A percentile compares a stretch with the other conserved stretches of the same genome.
Evolutionary conservation across 2,113 vertebrate genomes (phyloP).

Genomic region (Melanerpes formicivorus): DNA sequence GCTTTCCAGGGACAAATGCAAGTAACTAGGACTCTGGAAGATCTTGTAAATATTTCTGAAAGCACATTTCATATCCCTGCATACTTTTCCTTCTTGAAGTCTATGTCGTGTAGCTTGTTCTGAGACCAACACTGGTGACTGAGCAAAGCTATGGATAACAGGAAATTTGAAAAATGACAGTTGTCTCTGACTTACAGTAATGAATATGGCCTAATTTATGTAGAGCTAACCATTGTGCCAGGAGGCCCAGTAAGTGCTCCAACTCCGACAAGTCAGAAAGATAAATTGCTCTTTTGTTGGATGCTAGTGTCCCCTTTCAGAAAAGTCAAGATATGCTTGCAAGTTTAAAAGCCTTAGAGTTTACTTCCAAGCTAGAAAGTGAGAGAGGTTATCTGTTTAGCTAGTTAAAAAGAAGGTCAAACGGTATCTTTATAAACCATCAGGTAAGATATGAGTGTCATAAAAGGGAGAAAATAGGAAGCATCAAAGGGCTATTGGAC

Average conservation of each 20-base stretch:
- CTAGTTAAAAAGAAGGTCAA: conserved; percentile 14
- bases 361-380: not conserved
- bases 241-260: not conserved
- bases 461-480: not conserved
- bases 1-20: not conserved
- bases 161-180: not conserved
- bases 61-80: not conserved
- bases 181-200: not conserved
- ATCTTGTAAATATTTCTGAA: conserved; percentile 10
- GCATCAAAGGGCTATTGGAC: not conserved
- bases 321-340: not conserved
- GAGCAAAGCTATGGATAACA: not conserved
- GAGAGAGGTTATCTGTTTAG: not conserved
- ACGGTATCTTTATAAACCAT: not conserved
- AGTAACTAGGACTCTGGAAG: not conserved
- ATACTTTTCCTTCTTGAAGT: not conserved
- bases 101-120: not conserved
- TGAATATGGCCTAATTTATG: not conserved
- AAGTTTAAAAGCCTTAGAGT: not conserved
- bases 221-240: not conserved
- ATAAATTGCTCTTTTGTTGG: not conserved
- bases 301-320: not conserved
- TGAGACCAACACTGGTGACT: not conserved
- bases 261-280: not conserved
- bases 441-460: not conserved